Percentiles rank a stretch among this genome's conserved stretches.
Conservation (phyloP, 1,140 invertebrate genomes). For the Acyrthosiphon pisum region DNA sequence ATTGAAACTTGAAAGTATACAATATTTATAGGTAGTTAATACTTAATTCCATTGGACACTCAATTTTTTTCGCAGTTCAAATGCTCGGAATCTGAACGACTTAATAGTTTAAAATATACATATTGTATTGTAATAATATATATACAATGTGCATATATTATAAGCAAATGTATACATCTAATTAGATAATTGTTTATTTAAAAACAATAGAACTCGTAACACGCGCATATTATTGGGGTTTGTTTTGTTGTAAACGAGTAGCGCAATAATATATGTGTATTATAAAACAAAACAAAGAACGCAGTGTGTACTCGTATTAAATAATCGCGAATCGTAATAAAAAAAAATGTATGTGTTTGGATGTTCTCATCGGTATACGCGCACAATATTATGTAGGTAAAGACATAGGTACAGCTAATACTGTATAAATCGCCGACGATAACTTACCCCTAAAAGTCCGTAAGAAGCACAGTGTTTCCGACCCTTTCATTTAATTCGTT, state of each 20-base stretch:
- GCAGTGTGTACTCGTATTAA: background rate
- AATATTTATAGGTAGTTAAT: too few relatives aligned
- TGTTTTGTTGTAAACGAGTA: too few relatives aligned
- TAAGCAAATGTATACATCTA: too few relatives aligned
- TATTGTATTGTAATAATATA: too few relatives aligned
- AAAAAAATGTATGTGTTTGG: background rate
- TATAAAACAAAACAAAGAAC: background rate
- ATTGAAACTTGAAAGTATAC: too few relatives aligned
- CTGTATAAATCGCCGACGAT: background rate
- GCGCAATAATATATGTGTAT: too few relatives aligned
- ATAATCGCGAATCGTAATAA: background rate
- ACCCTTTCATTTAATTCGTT: background rate
- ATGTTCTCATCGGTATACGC: background rate
- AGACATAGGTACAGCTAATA: background rate
- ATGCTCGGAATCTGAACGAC: too few relatives aligned
- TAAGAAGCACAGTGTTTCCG: background rate
- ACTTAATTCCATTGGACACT: too few relatives aligned
- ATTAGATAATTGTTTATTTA: background rate
- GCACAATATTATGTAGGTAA: background rate
- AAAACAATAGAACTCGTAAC: background rate
- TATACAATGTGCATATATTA: too few relatives aligned
- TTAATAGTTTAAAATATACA: too few relatives aligned
- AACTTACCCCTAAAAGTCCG: background rate
- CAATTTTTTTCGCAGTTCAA: too few relatives aligned
- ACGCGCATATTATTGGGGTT: too few relatives aligned